Evolutionary conservation across 1,140 invertebrate genomes (phyloP).

Genomic region (Euwallacea fornicatus): DNA sequence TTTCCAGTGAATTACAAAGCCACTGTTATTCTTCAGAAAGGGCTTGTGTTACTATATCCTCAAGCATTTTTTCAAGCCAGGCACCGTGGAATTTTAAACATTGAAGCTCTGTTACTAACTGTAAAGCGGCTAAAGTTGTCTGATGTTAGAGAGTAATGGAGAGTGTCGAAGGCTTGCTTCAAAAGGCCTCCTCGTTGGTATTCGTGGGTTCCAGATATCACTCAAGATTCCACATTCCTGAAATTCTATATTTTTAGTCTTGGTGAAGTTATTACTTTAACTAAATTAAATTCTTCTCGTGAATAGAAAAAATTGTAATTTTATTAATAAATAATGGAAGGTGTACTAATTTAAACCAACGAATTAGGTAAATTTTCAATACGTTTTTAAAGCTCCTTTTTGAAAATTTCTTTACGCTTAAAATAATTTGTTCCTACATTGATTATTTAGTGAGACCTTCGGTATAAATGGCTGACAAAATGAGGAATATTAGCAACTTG

Average conservation of each 20-base stretch:
- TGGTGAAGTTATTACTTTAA: not conserved
- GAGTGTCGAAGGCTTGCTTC: constrained; percentile 5
- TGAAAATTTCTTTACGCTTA: too few species aligned
- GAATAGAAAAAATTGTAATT: not conserved
- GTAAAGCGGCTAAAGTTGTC: not conserved
- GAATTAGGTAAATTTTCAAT: too few species aligned
- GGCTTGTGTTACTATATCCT: constrained; percentile 6
- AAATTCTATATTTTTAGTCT: not conserved
- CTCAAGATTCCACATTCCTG: not conserved
- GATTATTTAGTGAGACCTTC: too few species aligned
- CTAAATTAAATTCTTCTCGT: not conserved
- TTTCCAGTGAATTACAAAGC: constrained; percentile 1
- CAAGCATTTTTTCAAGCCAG: not conserved
- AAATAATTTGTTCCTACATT: too few species aligned
- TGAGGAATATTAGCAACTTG: too few species aligned
- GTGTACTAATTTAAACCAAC: too few species aligned
- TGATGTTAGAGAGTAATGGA: constrained; percentile 11
- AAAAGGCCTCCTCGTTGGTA: constrained; percentile 8
- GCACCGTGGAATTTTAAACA: constrained; percentile 13
- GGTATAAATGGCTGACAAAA: too few species aligned
- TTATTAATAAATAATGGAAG: too few species aligned
- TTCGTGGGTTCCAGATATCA: constrained; percentile 15
- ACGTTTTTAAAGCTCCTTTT: too few species aligned
- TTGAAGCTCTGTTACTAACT: not conserved
- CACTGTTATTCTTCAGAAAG: not conserved